These are phyloP conservation scores for Eupithecia insigniata DNA, from an alignment of 2,888 invertebrate genomes.

Conservation along the genomic window DNA sequence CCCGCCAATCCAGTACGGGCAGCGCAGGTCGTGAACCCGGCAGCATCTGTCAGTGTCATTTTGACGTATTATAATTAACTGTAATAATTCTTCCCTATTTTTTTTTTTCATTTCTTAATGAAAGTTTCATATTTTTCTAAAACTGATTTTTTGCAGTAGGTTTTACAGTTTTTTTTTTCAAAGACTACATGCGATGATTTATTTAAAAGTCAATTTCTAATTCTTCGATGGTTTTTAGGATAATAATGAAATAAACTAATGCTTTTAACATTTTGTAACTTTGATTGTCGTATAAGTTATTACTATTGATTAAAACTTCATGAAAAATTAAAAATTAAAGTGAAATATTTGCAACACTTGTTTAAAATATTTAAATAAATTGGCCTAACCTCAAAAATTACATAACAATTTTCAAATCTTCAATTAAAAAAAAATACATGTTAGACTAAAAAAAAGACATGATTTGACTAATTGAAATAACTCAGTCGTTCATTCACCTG, in stretches of 20 bases:
- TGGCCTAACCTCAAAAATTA: too few species aligned
- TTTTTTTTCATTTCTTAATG: not conserved
- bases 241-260: not conserved
- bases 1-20: constrained; percentile 92
- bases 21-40: constrained; percentile 92
- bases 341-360: too few species aligned
- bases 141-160: not conserved
- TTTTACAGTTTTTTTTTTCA: too few species aligned
- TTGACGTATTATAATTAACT: constrained; percentile 2
- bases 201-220: too few species aligned
- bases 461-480: not conserved
- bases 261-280: not conserved
- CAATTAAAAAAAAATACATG: too few species aligned
- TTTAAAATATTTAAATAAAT: too few species aligned
- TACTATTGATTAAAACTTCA: too few species aligned
- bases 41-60: constrained; percentile 85
- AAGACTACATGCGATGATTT: too few species aligned
- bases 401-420: too few species aligned
- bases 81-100: not conserved
- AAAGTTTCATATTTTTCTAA: not conserved
- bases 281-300: not conserved
- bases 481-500: constrained; percentile 55
- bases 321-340: not conserved
- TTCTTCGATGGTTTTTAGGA: not conserved
- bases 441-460: not conserved